These are phyloP conservation scores for Fregetta grallaria DNA, from an alignment of 2,113 vertebrate genomes.

Conservation along the genomic window DNA sequence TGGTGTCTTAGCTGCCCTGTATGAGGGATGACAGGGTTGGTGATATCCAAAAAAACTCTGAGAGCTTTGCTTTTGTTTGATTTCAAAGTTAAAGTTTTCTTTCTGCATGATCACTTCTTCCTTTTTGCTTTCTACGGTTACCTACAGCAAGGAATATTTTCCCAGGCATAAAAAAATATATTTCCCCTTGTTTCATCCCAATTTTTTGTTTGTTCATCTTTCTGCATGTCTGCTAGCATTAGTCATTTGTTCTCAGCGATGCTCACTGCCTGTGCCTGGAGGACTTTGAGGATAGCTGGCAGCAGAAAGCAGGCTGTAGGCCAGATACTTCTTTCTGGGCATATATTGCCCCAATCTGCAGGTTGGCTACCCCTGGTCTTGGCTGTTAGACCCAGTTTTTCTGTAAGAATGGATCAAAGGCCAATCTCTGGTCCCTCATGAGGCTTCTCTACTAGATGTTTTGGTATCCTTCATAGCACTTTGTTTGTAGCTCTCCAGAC, in stretches of 20 bases:
- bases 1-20: not conserved
- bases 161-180: not conserved
- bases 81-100: not conserved
- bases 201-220: not conserved
- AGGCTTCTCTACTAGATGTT: not conserved
- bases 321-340: not conserved
- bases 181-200: not conserved
- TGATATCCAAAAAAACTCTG: not conserved
- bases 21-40: not conserved
- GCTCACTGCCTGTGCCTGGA: not conserved
- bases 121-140: not conserved
- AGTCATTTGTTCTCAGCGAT: not conserved
- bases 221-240: not conserved
- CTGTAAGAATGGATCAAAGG: not conserved
- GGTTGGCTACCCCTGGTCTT: not conserved
- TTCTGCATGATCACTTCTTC: not conserved
- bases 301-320: not conserved
- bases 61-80: not conserved
- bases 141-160: not conserved
- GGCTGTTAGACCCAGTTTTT: not conserved
- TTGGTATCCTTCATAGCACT: conserved; percentile 2
- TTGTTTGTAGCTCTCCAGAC: conserved; percentile 26
- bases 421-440: rapidly evolving
- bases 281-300: not conserved
- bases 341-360: not conserved